A percentile compares a stretch with the other conserved stretches of the same genome.
These are phyloP conservation scores for Helobdella robusta DNA, from an alignment of 2,888 invertebrate genomes.

Conservation along the genomic window DNA sequence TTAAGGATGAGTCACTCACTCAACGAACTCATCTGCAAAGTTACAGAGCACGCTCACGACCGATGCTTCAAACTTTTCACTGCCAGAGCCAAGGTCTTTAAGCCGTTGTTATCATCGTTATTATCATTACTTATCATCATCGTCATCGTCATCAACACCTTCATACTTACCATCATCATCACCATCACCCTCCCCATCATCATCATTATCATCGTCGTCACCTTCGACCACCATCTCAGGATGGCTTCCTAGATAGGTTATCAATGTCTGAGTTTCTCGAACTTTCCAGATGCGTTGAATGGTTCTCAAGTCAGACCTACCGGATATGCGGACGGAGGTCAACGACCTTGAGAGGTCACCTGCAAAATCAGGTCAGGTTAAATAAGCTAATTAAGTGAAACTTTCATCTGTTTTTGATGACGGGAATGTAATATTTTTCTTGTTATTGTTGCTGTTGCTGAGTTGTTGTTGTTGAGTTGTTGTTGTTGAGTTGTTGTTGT, in stretches of 20 bases:
- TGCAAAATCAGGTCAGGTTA: slow-evolving; percentile 11
- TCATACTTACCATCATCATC: not conserved
- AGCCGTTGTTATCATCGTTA: not conserved
- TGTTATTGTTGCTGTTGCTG: not conserved
- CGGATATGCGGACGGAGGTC: slow-evolving; percentile 54
- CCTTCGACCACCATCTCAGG: slow-evolving; percentile 40
- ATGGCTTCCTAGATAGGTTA: slow-evolving; percentile 59
- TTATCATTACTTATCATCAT: not conserved
- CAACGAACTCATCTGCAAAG: slow-evolving; percentile 52
- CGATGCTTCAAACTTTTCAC: slow-evolving; percentile 77
- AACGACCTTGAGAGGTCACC: slow-evolving; percentile 55
- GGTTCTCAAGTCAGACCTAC: slow-evolving; percentile 68
- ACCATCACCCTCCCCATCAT: slow-evolving; percentile 33
- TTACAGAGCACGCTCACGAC: slow-evolving; percentile 79
- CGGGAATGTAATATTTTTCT: not conserved
- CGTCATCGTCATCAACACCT: not conserved
- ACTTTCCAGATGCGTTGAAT: slow-evolving; percentile 66
- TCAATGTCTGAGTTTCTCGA: slow-evolving; percentile 68
- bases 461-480: no score
- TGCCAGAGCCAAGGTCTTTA: slow-evolving; percentile 52
- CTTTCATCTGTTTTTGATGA: not conserved
- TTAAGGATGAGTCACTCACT: slow-evolving; percentile 62
- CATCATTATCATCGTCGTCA: not conserved
- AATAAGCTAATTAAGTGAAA: not conserved
- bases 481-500: no score